A percentile compares a stretch with the other conserved stretches of the same genome.
These are phyloP conservation scores for Aporrectodea caliginosa DNA, from an alignment of 1,140 invertebrate species.

Conservation along the genomic window DNA sequence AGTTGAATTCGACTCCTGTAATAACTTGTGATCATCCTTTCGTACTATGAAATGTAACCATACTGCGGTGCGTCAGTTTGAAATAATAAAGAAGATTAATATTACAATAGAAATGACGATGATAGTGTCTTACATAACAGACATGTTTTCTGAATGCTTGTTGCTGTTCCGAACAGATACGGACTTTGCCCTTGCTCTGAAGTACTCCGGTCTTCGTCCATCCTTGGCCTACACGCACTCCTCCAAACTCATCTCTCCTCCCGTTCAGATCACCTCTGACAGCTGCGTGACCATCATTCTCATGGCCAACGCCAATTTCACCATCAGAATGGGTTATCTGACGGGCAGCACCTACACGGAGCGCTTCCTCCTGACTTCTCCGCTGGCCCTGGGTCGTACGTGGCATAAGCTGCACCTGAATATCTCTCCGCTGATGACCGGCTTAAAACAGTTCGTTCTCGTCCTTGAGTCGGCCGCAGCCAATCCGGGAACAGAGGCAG, in stretches of 20 bases:
- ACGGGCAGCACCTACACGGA: background rate
- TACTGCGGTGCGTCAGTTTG: no score
- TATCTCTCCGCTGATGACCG: background rate
- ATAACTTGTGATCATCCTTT: no score
- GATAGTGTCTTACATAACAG: no score
- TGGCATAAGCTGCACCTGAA: conserved; percentile 8
- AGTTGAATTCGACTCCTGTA: no score
- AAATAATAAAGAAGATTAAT: no score
- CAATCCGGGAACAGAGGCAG: background rate
- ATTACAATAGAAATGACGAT: no score
- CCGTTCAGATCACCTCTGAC: background rate
- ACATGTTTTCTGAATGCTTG: no score
- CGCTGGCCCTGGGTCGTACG: background rate
- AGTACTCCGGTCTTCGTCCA: background rate
- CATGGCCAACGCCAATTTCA: background rate
- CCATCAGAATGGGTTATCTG: background rate
- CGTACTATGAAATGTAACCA: no score
- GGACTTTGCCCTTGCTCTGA: conserved; percentile 16
- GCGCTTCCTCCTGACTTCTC: background rate
- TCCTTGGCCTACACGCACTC: background rate
- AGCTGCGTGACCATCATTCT: conserved; percentile 10
- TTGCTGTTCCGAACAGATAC: conserved; percentile 1
- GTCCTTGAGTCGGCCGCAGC: background rate
- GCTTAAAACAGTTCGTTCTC: background rate
- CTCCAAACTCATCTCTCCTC: conserved; percentile 12